Evolutionary conservation across 2,113 vertebrate genomes (phyloP).

Genomic region (Heptranchias perlo): DNA sequence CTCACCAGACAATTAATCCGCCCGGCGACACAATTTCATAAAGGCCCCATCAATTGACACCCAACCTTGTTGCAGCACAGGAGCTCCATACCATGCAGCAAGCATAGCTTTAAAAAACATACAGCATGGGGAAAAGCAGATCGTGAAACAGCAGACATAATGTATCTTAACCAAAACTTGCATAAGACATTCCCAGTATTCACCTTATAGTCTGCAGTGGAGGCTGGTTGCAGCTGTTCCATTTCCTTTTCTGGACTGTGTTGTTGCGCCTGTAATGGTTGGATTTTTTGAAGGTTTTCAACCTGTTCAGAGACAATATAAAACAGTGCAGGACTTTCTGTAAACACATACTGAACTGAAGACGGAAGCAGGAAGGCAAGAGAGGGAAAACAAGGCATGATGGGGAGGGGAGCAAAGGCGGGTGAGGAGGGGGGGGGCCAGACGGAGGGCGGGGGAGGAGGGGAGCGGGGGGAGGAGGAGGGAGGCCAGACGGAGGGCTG

Average conservation of each 20-base stretch:
- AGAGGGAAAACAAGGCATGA: not conserved
- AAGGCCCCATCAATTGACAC: not conserved
- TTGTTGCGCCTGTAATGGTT: not conserved
- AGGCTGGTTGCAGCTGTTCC: not conserved
- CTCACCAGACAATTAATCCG: no score
- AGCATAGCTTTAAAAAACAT: no score
- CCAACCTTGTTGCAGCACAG: not conserved
- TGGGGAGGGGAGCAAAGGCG: no score
- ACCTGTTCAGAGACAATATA: not conserved
- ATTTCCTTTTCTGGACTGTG: not conserved
- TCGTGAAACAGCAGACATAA: not conserved
- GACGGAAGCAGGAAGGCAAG: not conserved
- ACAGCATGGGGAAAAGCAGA: not conserved
- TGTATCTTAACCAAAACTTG: not conserved
- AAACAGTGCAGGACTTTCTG: not conserved
- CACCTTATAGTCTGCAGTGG: not conserved
- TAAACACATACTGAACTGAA: not conserved
- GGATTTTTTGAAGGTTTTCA: constrained; percentile 4
- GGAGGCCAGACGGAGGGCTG: no score
- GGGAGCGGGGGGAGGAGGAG: no score
- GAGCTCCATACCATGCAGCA: not conserved
- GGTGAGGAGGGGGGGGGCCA: no score
- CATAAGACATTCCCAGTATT: not conserved
- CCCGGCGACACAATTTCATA: no score
- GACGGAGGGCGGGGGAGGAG: no score